A percentile compares a stretch with the other conserved stretches of the same genome.
Conservation (phyloP, 2,797 vertebrate species). For the Sus cebifrons region DNA sequence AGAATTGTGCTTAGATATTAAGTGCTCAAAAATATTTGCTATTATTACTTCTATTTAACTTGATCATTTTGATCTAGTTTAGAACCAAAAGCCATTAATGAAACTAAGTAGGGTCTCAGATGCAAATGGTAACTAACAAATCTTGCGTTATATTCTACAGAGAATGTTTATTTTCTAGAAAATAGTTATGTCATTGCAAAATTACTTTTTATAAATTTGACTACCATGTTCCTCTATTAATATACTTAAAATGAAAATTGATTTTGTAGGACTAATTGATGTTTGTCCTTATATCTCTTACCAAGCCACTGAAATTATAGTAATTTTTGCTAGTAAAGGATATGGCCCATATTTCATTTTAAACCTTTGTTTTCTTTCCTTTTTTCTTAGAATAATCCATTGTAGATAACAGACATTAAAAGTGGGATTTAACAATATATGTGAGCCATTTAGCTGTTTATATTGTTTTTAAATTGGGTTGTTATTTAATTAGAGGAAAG, state of each 20-base stretch:
- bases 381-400: neutral
- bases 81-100: neutral
- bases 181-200: conserved; percentile 16
- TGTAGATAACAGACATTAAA: neutral
- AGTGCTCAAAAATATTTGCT: conserved; percentile 45
- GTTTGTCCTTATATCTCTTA: neutral
- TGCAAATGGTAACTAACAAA: neutral
- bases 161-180: conserved; percentile 64
- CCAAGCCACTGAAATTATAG: neutral
- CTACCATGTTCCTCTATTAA: neutral
- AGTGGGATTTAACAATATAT: neutral
- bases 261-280: conserved; percentile 32
- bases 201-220: conserved; percentile 51
- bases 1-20: conserved; percentile 18
- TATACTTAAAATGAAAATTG: conserved; percentile 26
- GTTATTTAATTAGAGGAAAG: conserved; percentile 52
- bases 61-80: conserved; percentile 24
- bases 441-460: conserved; percentile 32
- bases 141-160: neutral
- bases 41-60: conserved; percentile 37
- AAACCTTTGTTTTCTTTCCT: neutral
- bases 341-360: neutral
- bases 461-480: conserved; percentile 1
- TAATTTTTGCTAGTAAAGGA: conserved; percentile 32
- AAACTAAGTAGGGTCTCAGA: conserved; percentile 8